Evolutionary conservation across 2,797 vertebrate genomes (phyloP), one percentile per base, ranked within the genome.

Genomic region (Sternotherus odoratus): DNA sequence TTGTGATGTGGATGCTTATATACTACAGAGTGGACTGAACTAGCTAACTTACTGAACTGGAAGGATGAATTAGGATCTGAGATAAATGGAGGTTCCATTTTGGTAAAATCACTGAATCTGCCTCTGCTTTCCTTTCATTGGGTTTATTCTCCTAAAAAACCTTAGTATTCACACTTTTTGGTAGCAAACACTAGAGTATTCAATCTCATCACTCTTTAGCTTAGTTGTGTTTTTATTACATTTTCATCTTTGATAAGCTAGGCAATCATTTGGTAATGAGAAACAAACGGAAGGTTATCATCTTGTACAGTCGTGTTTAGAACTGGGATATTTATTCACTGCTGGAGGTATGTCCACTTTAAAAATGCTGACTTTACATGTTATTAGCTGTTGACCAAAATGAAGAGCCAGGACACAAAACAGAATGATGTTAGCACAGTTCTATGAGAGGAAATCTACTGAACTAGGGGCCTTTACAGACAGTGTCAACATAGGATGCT

Each of bases 221-320:
- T 66, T 57, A 13, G 15, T 66, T 66, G 36, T 24, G 19, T 0
- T 5, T 82, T n/a, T 43, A 89, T 33, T 1, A 23, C n/a, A 8
- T 49, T 89, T 85, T 80, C 23, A 5, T 46, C 88, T 88, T 60
- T 94, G 75, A 28, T 56, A 12, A 23, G 54, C 57, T 33, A 75
- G 79, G 51, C 79, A 91, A 83, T 46, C 85, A 17, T 13, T 86
- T 87, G 30, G 66, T 77, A 57, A 49, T n/a, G 36, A 80, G 49
- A 89, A 87, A 51, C 28, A 0, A 60, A 79, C 17, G 2, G 48
- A 13, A 49, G 69, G 5, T 12, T 72, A 72, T 33, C 17, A 1
- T 33, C 69, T 84, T 91, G 13, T 30, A 60, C 80, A 56, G 79
- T 75, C 24, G 36, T 8, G 51, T 16, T 30, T 81, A 83, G 57